Base-by-base conservation (phyloP, 2,113 vertebrate genomes). In the Onychostruthus taczanowskii region DNA sequence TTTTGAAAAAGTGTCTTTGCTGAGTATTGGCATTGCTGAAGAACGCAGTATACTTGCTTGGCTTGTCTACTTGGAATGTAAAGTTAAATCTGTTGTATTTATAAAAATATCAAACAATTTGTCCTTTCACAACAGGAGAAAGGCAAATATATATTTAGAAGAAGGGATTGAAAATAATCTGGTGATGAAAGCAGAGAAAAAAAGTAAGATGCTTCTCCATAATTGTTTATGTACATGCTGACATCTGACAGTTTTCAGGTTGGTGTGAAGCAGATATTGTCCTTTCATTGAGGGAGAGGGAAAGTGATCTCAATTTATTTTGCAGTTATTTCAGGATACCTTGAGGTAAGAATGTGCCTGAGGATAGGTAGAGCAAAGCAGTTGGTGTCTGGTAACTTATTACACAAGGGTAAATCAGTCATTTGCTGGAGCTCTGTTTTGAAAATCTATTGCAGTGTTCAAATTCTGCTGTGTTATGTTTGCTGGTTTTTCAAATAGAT, bases 401-500 rank as follows among this genome's bases (percentile, higher is more conserved):
- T 89, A 41, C 70, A 73, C 78, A 68, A 72, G 92, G 62, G 22
- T 84, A 91, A 68, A 73, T 81, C 72, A 75, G 69, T 47, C 52
- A 22, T 94, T 93, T 96, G 50, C 81, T 5, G 6, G 69, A 75
- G 52, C 33, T 89, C 80, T 31, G 39, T 33, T 93, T 90, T 89
- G 84, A 62, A 92, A 83, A 84, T 69, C 69, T 82, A 8, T 75
- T 53, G 22, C 3, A 17, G 66, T 94, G 53, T 64, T 94, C 73
- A 89, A 90, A 93, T 82, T 84, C 74, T 84, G 58, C 66, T 67
- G 69, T 85, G 49, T 78, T 87, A 63, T 83, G 11, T 94, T 93
- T 94, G 76, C 79, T 92, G 76, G 35, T 88, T 91, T 90, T 73
- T 88, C 68, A 91, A 59, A 89, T 87, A 62, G 84, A 80, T 92